phyloP scores from a whole-genome alignment of 2,113 vertebrate species.

The Acrocephalus kingi region DNA sequence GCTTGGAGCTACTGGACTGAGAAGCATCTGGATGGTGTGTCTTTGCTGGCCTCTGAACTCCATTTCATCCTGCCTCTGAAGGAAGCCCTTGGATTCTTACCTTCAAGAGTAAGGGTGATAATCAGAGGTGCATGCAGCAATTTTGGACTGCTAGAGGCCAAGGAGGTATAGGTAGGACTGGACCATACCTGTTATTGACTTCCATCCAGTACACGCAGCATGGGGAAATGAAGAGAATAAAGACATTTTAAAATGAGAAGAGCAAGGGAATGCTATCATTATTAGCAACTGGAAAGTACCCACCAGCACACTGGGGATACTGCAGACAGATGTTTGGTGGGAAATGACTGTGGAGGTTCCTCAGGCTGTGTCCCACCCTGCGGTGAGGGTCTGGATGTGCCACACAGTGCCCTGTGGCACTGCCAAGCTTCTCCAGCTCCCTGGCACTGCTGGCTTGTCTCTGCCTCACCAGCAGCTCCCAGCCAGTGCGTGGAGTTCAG shows the following conservation, averaged over 20 bases:
- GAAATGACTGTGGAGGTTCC: not conserved
- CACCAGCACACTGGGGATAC: not conserved
- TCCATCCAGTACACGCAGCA: not conserved
- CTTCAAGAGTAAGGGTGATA: not conserved
- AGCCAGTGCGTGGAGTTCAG: not conserved
- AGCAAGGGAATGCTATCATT: not conserved
- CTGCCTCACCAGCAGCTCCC: not conserved
- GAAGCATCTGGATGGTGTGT: not conserved
- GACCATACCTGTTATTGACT: not conserved
- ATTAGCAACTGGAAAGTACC: not conserved
- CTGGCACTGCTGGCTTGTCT: not conserved
- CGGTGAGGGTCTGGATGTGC: not conserved
- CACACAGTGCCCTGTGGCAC: not conserved
- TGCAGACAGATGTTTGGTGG: not conserved
- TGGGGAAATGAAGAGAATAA: not conserved
- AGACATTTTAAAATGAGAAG: not conserved
- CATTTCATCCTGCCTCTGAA: not conserved
- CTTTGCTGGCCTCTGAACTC: not conserved
- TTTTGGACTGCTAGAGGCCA: not conserved
- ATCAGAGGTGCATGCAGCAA: not conserved
- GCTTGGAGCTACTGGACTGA: not conserved
- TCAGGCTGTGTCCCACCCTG: rapidly evolving
- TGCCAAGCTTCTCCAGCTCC: not conserved
- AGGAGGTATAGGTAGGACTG: not conserved
- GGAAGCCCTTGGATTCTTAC: not conserved